Evolutionary conservation across 2,888 invertebrate species (phyloP).

Genomic region (Sinopyrophorus schimmeli): DNA sequence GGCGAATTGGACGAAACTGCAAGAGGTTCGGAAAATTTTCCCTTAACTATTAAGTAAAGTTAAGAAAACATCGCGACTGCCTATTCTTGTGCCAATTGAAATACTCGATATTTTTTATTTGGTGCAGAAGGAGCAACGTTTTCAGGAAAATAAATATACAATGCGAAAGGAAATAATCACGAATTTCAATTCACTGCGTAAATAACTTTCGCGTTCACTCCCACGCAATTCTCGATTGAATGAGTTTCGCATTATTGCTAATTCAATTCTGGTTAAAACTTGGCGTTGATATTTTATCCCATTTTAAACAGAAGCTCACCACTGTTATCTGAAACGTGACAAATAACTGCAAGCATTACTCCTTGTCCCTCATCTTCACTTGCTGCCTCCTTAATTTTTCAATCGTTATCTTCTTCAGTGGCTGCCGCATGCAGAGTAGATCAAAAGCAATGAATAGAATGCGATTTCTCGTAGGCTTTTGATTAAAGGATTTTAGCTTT

Average conservation of each 20-base stretch:
- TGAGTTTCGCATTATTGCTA: conserved; percentile 35
- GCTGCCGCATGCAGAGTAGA: conserved; percentile 26
- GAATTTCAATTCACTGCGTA: conserved; percentile 32
- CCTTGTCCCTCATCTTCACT: conserved; percentile 34
- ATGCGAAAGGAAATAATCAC: conserved; percentile 31
- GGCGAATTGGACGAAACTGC: too few relatives aligned
- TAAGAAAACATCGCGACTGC: too few relatives aligned
- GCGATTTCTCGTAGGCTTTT: conserved; percentile 24
- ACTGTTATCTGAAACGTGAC: conserved; percentile 37
- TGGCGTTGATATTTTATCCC: conserved; percentile 31
- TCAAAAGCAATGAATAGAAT: conserved; percentile 27
- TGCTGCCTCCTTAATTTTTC: conserved; percentile 37
- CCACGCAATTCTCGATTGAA: conserved; percentile 30
- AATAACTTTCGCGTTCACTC: conserved; percentile 31
- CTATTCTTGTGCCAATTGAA: conserved; percentile 25
- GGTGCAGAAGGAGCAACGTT: conserved; percentile 25
- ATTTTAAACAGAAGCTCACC: conserved; percentile 30
- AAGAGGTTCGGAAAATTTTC: too few relatives aligned
- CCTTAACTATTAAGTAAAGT: too few relatives aligned
- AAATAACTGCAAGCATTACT: conserved; percentile 38
- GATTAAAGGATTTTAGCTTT: conserved; percentile 25
- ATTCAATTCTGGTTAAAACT: conserved; percentile 35
- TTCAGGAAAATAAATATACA: conserved; percentile 30
- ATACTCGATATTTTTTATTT: conserved; percentile 28
- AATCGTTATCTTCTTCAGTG: conserved; percentile 35